Base-by-base conservation (phyloP, 2,888 invertebrate genomes). In the Heliothis peltigera region DNA sequence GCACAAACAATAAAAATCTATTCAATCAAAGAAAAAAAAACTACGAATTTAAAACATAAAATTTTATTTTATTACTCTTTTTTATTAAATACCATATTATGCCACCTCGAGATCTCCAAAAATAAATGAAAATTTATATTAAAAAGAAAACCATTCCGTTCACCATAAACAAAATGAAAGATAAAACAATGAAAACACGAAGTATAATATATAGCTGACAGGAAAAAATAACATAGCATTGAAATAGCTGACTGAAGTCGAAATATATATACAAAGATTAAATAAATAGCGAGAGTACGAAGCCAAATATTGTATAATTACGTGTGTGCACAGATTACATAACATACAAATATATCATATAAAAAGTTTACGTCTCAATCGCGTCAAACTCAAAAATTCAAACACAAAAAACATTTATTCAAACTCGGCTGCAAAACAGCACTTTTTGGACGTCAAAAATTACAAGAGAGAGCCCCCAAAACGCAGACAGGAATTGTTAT, bases 221-320 rank as follows among this genome's bases (percentile, higher is more conserved):
- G 76, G 69, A 70, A 82, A 39, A 82, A 82, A 64, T 68, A 84
- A 84, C 69, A 79, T 83, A 83, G 84, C 86, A 64, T 65, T 75
- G 59, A 64, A 70, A 74, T 65, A 80, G 79, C 77, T 67, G 67
- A 79, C 55, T 52, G 46, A 77, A 81, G 65, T 69, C 53, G 61
- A 74, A 71, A 70, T 80, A 83, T 77, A 83, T 77, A 75, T 82
- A 78, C 80, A 84, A 73, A 81, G 77, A 82, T 64, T 76, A 81
- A 83, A 84, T 79, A 85, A 87, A 83, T 84, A 89, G 91, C 92
- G 82, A 89, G 85, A 85, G 77, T 81, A 89, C 84, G 89, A 91
- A 92, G 91, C 90, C 88, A 87, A 84, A 81, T 80, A 77, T 63
- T 39, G n/a, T 39, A 15, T 39, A n/a, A 39, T 39, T 5, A 15